phyloP scores from a whole-genome alignment of 1,140 invertebrate species.

The Psix sp. region DNA sequence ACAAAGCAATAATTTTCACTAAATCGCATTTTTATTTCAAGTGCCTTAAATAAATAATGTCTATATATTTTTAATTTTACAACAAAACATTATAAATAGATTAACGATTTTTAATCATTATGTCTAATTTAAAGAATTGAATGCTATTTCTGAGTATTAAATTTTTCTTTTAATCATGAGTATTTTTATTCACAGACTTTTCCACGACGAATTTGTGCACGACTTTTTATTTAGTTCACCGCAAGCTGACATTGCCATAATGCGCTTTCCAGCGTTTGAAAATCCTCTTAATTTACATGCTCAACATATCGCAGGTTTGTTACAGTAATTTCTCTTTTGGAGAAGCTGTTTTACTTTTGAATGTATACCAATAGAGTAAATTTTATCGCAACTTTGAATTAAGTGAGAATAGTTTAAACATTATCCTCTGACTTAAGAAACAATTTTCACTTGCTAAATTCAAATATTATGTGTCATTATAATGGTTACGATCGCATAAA shows the following conservation, averaged over 20 bases:
- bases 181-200: conserved; percentile 35
- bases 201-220: conserved; percentile 19
- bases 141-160: too few species aligned
- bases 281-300: conserved; percentile 45
- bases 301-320: conserved; percentile 29
- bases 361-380: conserved; percentile 8
- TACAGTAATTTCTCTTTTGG: conserved; percentile 4
- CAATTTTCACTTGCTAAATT: too few species aligned
- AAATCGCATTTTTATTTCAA: too few species aligned
- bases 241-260: conserved; percentile 31
- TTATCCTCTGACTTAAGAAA: neutral
- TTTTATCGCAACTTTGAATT: conserved; percentile 4
- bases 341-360: conserved; percentile 1
- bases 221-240: conserved; percentile 39
- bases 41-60: too few species aligned
- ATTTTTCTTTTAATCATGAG: conserved; percentile 12
- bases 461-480: too few species aligned
- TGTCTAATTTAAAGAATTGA: too few species aligned
- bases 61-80: too few species aligned
- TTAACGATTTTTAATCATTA: too few species aligned
- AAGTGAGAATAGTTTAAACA: conserved; percentile 2
- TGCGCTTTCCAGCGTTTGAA: conserved; percentile 37
- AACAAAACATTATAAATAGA: too few species aligned
- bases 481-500: too few species aligned
- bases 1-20: too few species aligned